phyloP scores from a whole-genome alignment of 2,113 vertebrate species.

The Upupa epops region DNA sequence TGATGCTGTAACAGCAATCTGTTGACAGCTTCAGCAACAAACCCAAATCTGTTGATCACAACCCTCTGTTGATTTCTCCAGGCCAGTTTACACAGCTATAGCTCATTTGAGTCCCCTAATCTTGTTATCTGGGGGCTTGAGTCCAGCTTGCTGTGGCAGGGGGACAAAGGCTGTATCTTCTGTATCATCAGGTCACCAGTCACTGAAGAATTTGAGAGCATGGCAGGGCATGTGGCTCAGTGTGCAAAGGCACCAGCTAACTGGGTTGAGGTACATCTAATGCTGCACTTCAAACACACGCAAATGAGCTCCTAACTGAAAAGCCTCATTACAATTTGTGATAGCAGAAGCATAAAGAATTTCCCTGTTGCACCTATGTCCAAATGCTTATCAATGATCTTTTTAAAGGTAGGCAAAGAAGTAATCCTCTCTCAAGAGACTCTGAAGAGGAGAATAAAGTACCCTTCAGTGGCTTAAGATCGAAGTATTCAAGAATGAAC shows the following conservation, averaged over 20 bases:
- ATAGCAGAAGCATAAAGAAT: background rate
- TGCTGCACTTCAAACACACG: background rate
- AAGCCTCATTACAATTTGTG: background rate
- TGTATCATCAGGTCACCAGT: background rate
- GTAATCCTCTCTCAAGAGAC: background rate
- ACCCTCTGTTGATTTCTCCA: background rate
- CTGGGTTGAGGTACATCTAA: background rate
- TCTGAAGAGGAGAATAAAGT: background rate
- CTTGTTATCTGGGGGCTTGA: background rate
- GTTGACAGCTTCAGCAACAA: background rate
- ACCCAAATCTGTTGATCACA: background rate
- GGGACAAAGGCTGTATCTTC: background rate
- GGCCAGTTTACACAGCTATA: background rate
- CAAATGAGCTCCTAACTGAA: background rate
- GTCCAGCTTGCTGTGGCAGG: background rate
- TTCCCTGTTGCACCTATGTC: background rate
- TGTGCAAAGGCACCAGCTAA: background rate
- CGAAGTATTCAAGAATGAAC: background rate
- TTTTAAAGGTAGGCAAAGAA: background rate
- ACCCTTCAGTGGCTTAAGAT: background rate
- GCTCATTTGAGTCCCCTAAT: background rate
- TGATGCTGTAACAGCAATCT: background rate
- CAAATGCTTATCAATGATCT: background rate
- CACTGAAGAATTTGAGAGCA: background rate
- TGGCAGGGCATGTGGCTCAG: background rate